A percentile compares a stretch with the other conserved stretches of the same genome.
Conservation (phyloP, 2,113 vertebrate species). For the Asarcornis scutulata region DNA sequence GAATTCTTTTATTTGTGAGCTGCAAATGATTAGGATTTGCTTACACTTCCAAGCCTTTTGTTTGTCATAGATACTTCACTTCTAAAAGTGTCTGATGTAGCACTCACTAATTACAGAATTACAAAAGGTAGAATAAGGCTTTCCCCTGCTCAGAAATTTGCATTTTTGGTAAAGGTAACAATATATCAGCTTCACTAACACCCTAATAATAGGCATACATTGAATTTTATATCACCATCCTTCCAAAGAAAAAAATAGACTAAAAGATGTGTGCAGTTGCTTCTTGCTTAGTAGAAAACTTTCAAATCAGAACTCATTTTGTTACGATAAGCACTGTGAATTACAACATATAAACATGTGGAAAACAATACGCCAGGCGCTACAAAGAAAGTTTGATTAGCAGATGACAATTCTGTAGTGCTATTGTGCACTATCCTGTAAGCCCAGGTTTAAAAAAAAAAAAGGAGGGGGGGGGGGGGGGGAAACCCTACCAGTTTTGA, state of each 20-base stretch:
- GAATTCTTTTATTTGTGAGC: constrained; percentile 55
- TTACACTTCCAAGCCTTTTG: constrained; percentile 50
- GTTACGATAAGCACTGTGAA: constrained; percentile 32
- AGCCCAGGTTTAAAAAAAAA: not conserved
- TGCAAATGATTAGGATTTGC: constrained; percentile 46
- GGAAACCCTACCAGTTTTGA: not conserved
- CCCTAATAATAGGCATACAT: constrained; percentile 51
- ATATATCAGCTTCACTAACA: constrained; percentile 46
- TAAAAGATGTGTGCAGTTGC: constrained; percentile 31
- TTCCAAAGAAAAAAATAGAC: constrained; percentile 14
- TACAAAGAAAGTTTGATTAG: constrained; percentile 11
- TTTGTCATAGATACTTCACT: constrained; percentile 36
- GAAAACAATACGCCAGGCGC: constrained; percentile 45
- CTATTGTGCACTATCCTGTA: constrained; percentile 9
- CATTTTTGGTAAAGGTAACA: constrained; percentile 68
- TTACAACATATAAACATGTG: constrained; percentile 36
- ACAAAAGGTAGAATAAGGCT: constrained; percentile 68
- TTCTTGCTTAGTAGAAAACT: constrained; percentile 56
- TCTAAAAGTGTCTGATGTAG: constrained; percentile 51
- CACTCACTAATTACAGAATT: constrained; percentile 61
- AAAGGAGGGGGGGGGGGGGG: no score
- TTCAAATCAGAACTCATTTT: constrained; percentile 27
- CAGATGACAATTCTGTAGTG: constrained; percentile 28
- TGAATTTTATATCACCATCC: constrained; percentile 32
- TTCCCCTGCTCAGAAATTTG: constrained; percentile 30